Evolutionary conservation across 2,888 invertebrate genomes (phyloP).

Genomic region (Synergus umbraculus): DNA sequence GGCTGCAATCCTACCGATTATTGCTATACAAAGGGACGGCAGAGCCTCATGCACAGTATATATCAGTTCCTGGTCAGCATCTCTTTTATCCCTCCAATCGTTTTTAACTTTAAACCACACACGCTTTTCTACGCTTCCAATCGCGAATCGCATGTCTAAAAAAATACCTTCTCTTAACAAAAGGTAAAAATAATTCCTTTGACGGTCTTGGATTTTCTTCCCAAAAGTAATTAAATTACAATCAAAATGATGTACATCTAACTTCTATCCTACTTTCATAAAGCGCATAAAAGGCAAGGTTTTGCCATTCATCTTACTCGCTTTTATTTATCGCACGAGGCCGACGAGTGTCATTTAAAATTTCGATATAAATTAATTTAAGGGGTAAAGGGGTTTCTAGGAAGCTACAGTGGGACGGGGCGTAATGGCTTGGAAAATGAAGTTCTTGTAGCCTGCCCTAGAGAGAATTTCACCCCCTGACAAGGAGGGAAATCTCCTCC

Average conservation of each 20-base stretch:
- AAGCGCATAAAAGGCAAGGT: slow-evolving; percentile 37
- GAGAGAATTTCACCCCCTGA: slow-evolving; percentile 54
- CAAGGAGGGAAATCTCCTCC: slow-evolving; percentile 36
- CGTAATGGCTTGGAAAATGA: slow-evolving; percentile 76
- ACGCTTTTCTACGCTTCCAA: not conserved
- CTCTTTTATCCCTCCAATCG: not conserved
- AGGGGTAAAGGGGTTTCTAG: slow-evolving; percentile 69
- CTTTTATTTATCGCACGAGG: slow-evolving; percentile 69
- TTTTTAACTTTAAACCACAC: not conserved
- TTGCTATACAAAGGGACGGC: slow-evolving; percentile 6
- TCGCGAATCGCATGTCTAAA: not conserved
- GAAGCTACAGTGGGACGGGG: slow-evolving; percentile 65
- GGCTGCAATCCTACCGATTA: slow-evolving; percentile 24
- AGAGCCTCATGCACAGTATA: not conserved
- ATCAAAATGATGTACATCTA: too few relatives aligned
- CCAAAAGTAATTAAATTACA: too few relatives aligned
- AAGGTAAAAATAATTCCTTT: not conserved
- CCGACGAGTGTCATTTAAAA: slow-evolving; percentile 75
- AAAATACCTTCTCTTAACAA: not conserved
- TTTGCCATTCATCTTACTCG: not conserved
- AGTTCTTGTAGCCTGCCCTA: slow-evolving; percentile 72
- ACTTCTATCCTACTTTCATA: not conserved
- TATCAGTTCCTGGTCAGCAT: slow-evolving; percentile 6
- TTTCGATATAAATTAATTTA: slow-evolving; percentile 77
- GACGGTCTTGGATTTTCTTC: too few relatives aligned